Base-by-base conservation (phyloP, 2,797 vertebrate species). In the Salmo trutta region DNA sequence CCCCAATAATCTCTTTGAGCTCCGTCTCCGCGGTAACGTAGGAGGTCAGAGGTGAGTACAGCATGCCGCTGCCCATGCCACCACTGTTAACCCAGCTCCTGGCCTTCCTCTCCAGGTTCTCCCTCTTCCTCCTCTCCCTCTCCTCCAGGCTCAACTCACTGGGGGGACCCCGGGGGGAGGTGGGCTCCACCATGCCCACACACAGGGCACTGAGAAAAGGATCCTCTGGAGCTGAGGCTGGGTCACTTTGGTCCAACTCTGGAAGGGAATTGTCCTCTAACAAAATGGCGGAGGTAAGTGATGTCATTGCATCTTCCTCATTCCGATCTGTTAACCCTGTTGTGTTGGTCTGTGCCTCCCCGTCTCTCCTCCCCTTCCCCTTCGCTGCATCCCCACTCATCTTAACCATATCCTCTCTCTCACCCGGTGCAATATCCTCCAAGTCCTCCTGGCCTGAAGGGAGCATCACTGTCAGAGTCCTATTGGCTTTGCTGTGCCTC, bases 11-110 rank as follows among this genome's bases (percentile, higher is more conserved):
- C 71, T 96, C 96, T 80, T 71, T 74, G 5, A 99, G 95, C 80
- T 99, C 96, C 0, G 98, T 98, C 88, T 97, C 94, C 5, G 97
- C 95, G 0, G 97, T 99, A 81, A 99, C 93, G 71, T 94, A 94
- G 36, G 95, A 98, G 0, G 97, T 99, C 80, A 99, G 80, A 3
- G 98, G 96, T 31, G 94, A 96, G 88, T 96, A 99, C 76, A 97
- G 75, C 64, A 84, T 89, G 2, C 83, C 77, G 71, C 93, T 81
- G 27, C 75, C 84, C 64, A 84, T 89, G 1, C 83, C 77, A 71
- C 93, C 82, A 29, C 75, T 84, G n/a, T 82, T 90, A 0, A 81
- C 83, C 77, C 84, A 66, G 75, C 68, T 82, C 67, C 59, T 86
- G 1, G 90, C 88, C 88, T 96, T 97, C 89, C 88, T 94, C 85